These are phyloP conservation scores for Alligator mississippiensis DNA, from an alignment of 2,113 vertebrate species.

Conservation along the genomic window DNA sequence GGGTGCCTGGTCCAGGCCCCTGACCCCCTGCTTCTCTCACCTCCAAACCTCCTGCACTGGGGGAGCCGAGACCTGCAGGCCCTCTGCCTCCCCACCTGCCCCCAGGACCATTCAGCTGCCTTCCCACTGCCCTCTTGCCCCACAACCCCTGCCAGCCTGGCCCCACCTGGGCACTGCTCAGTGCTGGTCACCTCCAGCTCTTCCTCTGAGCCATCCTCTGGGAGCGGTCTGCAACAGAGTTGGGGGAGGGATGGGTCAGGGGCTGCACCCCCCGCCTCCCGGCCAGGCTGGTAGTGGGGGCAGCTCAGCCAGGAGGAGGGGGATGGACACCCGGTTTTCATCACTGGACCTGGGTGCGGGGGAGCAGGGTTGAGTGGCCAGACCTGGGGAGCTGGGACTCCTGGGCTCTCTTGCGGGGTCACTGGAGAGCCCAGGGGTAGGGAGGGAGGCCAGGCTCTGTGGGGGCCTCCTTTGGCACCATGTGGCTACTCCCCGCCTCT, in stretches of 20 bases:
- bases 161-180: background rate
- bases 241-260: background rate
- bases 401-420: too few species aligned
- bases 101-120: background rate
- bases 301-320: rapidly evolving
- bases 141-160: too few species aligned
- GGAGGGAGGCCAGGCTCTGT: too few species aligned
- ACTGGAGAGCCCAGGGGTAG: too few species aligned
- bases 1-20: background rate
- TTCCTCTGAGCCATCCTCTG: conserved; percentile 53
- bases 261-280: background rate
- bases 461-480: too few species aligned
- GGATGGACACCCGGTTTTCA: too few species aligned
- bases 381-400: too few species aligned
- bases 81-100: background rate
- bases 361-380: too few species aligned
- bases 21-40: background rate
- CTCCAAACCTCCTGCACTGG: background rate
- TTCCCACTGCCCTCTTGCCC: too few species aligned
- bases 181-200: background rate
- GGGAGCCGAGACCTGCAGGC: rapidly evolving
- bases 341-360: rapidly evolving
- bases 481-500: too few species aligned
- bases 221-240: conserved; percentile 59
- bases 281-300: background rate